Percentiles rank a stretch among this genome's conserved stretches.
These are phyloP conservation scores for Aplysina aerophoba DNA, from an alignment of 37 sponge, comb jelly and placozoan genomes.

Conservation along the genomic window DNA sequence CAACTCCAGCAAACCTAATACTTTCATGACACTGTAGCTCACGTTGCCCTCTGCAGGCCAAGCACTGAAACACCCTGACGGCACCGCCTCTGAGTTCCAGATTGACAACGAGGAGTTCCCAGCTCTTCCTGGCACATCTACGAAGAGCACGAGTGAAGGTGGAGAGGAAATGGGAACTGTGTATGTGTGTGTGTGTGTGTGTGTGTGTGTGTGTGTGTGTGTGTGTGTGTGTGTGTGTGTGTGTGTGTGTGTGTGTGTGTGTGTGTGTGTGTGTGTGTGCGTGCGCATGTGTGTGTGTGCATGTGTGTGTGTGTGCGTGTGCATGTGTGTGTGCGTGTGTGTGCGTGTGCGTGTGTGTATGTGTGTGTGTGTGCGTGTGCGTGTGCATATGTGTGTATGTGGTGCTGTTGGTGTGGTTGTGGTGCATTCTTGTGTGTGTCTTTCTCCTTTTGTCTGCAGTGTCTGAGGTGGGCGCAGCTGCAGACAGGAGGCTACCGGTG, in stretches of 20 bases:
- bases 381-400: not conserved
- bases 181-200: not conserved
- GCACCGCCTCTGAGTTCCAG: constrained; percentile 88
- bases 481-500: constrained; percentile 13
- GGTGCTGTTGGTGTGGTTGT: no score
- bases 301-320: constrained; percentile 32
- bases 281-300: not conserved
- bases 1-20: no score
- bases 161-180: constrained; percentile 5
- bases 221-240: not conserved
- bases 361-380: constrained; percentile 11
- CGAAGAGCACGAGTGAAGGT: constrained; percentile 35
- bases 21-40: no score
- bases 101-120: constrained; percentile 99
- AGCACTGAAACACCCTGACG: constrained; percentile 65
- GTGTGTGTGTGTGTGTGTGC: no score
- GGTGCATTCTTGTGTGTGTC: constrained; percentile 42
- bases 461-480: constrained; percentile 23
- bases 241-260: not conserved
- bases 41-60: constrained; percentile 27
- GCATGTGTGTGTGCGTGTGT: constrained; percentile 22
- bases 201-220: not conserved
- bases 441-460: constrained; percentile 46
- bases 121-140: constrained; percentile 90
- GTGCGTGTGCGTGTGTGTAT: constrained; percentile 16